Conservation (phyloP, 2,888 invertebrate genomes). For the Lasiommata megera region DNA sequence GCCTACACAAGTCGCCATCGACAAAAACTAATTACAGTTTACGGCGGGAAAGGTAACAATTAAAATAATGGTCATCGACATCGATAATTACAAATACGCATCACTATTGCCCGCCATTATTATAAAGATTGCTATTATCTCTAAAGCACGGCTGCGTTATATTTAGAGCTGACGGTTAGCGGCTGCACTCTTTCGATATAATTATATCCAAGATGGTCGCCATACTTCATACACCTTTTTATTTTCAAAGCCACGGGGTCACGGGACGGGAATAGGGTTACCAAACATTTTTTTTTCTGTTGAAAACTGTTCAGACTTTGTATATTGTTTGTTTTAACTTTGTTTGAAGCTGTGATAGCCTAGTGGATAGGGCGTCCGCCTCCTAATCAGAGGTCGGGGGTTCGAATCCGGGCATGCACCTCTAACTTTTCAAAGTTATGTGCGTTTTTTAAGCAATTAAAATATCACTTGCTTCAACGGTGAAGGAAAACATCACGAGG, state of each 20-base stretch:
- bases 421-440: too few relatives aligned
- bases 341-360: too few relatives aligned
- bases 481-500: too few relatives aligned
- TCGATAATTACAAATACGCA: constrained; percentile 49
- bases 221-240: constrained; percentile 44
- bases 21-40: constrained; percentile 19
- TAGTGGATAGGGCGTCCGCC: too few relatives aligned
- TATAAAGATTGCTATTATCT: constrained; percentile 80
- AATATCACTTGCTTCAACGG: too few relatives aligned
- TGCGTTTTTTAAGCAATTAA: too few relatives aligned
- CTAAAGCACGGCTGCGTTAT: constrained; percentile 61
- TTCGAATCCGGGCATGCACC: too few relatives aligned
- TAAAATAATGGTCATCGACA: constrained; percentile 62
- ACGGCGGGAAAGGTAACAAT: constrained; percentile 36
- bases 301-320: neutral
- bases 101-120: constrained; percentile 67
- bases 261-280: constrained; percentile 39
- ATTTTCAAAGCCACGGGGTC: constrained; percentile 62
- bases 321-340: too few relatives aligned
- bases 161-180: constrained; percentile 69
- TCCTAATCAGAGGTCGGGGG: too few relatives aligned
- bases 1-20: neutral
- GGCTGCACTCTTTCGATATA: constrained; percentile 57
- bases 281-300: neutral
- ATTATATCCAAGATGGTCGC: constrained; percentile 71